phyloP scores from a whole-genome alignment of 2,888 invertebrate genomes.

The Lagria hirta region DNA sequence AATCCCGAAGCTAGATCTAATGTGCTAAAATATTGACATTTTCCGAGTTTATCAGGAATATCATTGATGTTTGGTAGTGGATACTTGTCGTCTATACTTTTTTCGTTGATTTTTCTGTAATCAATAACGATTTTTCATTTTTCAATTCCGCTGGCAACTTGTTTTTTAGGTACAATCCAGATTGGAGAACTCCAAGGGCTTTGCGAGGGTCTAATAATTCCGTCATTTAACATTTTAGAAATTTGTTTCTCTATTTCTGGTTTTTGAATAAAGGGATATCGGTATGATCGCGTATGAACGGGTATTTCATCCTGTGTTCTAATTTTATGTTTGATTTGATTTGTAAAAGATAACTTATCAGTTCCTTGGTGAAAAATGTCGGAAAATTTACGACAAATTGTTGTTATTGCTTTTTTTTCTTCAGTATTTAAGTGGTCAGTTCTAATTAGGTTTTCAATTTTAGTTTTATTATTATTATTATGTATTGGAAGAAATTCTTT shows the following conservation, averaged over 20 bases:
- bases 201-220: slow-evolving; percentile 17
- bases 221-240: no score
- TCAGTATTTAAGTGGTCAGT: no score
- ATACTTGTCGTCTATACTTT: slow-evolving; percentile 28
- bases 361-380: no score
- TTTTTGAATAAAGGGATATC: slow-evolving; percentile 27
- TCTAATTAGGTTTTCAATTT: no score
- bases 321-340: slow-evolving; percentile 29
- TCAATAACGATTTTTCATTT: slow-evolving; percentile 32
- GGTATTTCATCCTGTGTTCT: slow-evolving; percentile 25
- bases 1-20: slow-evolving; percentile 28
- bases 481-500: no score
- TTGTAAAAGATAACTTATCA: no score
- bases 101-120: slow-evolving; percentile 29
- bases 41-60: slow-evolving; percentile 24
- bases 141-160: slow-evolving; percentile 25
- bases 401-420: no score
- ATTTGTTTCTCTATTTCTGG: slow-evolving; percentile 26
- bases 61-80: slow-evolving; percentile 31
- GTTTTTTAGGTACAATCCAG: slow-evolving; percentile 23
- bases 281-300: slow-evolving; percentile 24
- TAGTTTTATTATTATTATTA: no score
- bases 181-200: slow-evolving; percentile 21
- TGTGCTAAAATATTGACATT: slow-evolving; percentile 27
- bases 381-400: no score